Percentiles rank a stretch among this genome's conserved stretches.
Evolutionary conservation across 2,888 invertebrate species (phyloP).

Genomic region (Epistrophe eligans): DNA sequence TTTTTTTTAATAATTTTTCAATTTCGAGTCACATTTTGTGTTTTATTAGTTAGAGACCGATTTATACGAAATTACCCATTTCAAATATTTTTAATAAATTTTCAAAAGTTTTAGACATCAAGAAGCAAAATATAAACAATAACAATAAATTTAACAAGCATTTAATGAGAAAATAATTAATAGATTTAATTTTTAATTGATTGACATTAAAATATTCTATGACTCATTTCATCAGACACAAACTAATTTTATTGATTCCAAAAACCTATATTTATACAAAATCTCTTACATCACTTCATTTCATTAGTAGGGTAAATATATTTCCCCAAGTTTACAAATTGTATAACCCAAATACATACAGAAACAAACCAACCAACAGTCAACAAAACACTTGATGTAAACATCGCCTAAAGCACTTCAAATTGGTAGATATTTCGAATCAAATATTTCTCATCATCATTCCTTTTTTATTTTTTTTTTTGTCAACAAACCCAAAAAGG

Average conservation of each 20-base stretch:
- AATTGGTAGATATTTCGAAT: background rate
- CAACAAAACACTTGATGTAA: background rate
- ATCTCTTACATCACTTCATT: background rate
- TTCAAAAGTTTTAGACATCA: background rate
- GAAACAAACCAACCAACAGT: background rate
- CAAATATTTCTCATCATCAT: slow-evolving; percentile 2
- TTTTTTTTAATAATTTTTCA: too few species aligned
- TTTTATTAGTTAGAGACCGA: too few species aligned
- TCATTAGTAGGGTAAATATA: background rate
- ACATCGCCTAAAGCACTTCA: background rate
- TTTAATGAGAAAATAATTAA: background rate
- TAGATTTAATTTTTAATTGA: background rate
- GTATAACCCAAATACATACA: background rate
- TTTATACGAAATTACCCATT: too few species aligned
- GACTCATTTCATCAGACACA: background rate
- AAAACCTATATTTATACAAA: background rate
- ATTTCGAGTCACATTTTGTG: too few species aligned
- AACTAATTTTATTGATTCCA: background rate
- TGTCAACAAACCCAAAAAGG: too few species aligned
- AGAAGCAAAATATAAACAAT: too few species aligned
- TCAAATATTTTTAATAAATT: too few species aligned
- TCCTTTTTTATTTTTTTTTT: too few species aligned
- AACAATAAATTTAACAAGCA: background rate
- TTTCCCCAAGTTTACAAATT: background rate
- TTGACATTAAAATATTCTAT: background rate